Evolutionary conservation across 2,888 invertebrate species (phyloP).

Genomic region (Thecophora atra): DNA sequence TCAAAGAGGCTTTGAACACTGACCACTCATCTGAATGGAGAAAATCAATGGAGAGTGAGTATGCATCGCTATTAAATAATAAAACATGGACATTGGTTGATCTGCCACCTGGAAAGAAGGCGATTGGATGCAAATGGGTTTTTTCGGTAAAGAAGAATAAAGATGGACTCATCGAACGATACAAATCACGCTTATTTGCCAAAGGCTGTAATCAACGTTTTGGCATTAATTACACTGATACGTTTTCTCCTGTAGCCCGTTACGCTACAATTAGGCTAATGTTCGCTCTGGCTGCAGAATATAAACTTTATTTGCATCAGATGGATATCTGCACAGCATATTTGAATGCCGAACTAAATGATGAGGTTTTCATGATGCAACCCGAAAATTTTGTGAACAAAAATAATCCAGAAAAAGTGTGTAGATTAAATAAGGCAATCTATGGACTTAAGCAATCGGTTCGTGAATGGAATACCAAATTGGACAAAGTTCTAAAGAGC

Average conservation of each 20-base stretch:
- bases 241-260: conserved; percentile 42
- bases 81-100: conserved; percentile 39
- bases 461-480: conserved; percentile 35
- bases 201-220: conserved; percentile 39
- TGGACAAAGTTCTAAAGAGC: conserved; percentile 29
- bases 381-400: conserved; percentile 37
- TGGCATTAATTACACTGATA: conserved; percentile 40
- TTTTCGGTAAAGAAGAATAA: conserved; percentile 38
- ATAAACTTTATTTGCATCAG: conserved; percentile 42
- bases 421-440: conserved; percentile 16
- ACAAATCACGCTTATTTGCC: conserved; percentile 37
- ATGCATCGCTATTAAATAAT: conserved; percentile 38
- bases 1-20: conserved; percentile 39
- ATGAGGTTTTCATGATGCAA: conserved; percentile 40
- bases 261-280: conserved; percentile 44
- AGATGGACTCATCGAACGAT: conserved; percentile 38
- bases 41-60: conserved; percentile 42
- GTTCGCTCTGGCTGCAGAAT: conserved; percentile 42
- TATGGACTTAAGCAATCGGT: conserved; percentile 28
- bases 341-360: conserved; percentile 39
- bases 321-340: conserved; percentile 43
- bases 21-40: conserved; percentile 36
- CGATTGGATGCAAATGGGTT: conserved; percentile 46
- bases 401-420: conserved; percentile 20
- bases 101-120: conserved; percentile 33